Base-by-base conservation (phyloP, 2,797 vertebrate species). In the Parambassis ranga region DNA sequence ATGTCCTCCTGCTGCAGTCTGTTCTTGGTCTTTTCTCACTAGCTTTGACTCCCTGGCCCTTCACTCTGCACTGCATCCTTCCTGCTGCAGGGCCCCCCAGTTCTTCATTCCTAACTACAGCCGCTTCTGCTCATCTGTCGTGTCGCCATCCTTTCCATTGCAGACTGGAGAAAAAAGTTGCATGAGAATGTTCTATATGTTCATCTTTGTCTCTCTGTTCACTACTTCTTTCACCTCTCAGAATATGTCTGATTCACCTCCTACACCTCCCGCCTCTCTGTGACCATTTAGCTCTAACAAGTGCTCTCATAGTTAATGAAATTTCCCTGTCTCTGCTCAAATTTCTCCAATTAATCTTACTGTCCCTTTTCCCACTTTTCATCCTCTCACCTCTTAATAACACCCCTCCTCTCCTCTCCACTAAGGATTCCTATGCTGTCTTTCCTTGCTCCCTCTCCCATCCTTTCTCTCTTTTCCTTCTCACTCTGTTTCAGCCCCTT, bases 251-350 rank as follows among this genome's bases (percentile, higher is more conserved):
- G 13, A 14, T 59, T 57, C 53, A 23, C 18, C 13, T 5, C 47
- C 24, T 39, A 52, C 48, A 55, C 48, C 77, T 67, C 78, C 80
- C 66, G 4, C 71, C 69, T 62, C 77, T 69, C 79, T 81, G 71
- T 71, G 74, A 83, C 80, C 87, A 84, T 89, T 90, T 90, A 90
- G 77, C 77, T 84, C 77, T 80, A 89, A 87, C 85, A 89, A 90
- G 88, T 90, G 83, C 78, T 79, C 89, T 87, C 71, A 75, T 79
- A 77, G 75, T 87, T 87, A 88, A 91, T 89, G 84, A 88, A 90
- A 88, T 87, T 81, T 89, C 57, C 82, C 79, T 78, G 88, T 90
- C 89, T 86, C 60, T 65, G 79, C 85, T 82, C 78, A 87, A 89
- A 89, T 89, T 85, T 85, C 77, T 74, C 70, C 76, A 14, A 91